Evolutionary conservation across 53 echinoderm and acorn worm genomes (phyloP).

Genomic region (Holothuria leucospilota): DNA sequence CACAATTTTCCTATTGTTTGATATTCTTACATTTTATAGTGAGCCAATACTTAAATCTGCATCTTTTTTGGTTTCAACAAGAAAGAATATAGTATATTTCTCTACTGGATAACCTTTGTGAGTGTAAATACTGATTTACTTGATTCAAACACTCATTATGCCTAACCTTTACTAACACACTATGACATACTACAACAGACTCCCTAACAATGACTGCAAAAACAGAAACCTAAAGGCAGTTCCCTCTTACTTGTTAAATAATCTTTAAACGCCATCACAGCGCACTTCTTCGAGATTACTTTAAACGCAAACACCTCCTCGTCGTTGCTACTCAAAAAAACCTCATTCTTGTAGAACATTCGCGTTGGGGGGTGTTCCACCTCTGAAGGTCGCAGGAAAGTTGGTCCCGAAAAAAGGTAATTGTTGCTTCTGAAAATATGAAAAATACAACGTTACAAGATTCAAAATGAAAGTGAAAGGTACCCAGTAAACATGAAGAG

Average conservation of each 20-base stretch:
- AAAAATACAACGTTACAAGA: background rate
- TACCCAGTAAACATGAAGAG: background rate
- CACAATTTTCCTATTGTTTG: too few species aligned
- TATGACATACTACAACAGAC: too few species aligned
- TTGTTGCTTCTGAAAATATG: slow-evolving; percentile 61
- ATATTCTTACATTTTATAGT: too few species aligned
- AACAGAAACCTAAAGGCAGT: too few species aligned
- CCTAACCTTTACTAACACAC: too few species aligned
- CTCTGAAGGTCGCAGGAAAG: slow-evolving; percentile 91
- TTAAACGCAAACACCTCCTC: slow-evolving; percentile 83
- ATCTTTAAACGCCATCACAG: slow-evolving; percentile 83
- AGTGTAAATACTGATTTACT: too few species aligned
- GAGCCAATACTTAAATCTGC: too few species aligned
- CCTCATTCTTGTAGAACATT: slow-evolving; percentile 94
- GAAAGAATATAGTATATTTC: too few species aligned
- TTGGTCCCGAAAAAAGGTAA: slow-evolving; percentile 87
- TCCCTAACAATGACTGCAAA: too few species aligned
- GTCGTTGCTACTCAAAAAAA: slow-evolving; percentile 91
- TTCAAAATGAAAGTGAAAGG: background rate
- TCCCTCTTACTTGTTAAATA: slow-evolving; percentile 82
- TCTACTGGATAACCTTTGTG: too few species aligned
- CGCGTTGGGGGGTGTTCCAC: slow-evolving; percentile 89
- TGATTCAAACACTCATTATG: too few species aligned
- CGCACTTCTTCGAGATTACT: slow-evolving; percentile 81
- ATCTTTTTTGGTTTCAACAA: too few species aligned